A percentile compares a stretch with the other conserved stretches of the same genome.
These are phyloP conservation scores for Athene cunicularia DNA, from an alignment of 2,113 vertebrate genomes.

Conservation along the genomic window DNA sequence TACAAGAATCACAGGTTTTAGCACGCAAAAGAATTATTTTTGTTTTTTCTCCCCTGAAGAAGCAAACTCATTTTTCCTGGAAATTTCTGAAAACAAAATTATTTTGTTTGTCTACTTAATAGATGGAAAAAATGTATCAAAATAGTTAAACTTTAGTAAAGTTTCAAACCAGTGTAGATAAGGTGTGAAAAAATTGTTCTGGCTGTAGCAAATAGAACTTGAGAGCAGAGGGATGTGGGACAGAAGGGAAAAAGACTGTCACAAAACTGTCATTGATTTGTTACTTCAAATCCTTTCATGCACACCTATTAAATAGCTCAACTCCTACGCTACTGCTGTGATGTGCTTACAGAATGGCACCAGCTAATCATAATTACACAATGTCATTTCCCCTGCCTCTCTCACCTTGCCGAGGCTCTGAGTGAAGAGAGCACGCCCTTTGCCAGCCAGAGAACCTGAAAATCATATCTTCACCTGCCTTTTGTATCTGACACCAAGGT, in stretches of 20 bases:
- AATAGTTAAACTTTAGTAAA: background rate
- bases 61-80: background rate
- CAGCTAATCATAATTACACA: background rate
- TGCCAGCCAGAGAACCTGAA: background rate
- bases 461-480: background rate
- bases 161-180: background rate
- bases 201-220: background rate
- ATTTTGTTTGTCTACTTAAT: background rate
- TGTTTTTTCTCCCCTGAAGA: background rate
- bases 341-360: background rate
- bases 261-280: background rate
- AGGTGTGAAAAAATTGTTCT: background rate
- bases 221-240: background rate
- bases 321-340: background rate
- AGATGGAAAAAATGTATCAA: background rate
- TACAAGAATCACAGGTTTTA: background rate
- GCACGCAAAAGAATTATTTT: background rate
- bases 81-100: background rate
- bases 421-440: background rate
- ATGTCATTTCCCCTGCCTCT: background rate
- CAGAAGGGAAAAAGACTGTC: background rate
- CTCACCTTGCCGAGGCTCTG: background rate
- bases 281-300: background rate
- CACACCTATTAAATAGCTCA: background rate
- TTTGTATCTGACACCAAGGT: background rate